Evolutionary conservation across 1,140 invertebrate species (phyloP).

Genomic region (Adelges cooleyi): DNA sequence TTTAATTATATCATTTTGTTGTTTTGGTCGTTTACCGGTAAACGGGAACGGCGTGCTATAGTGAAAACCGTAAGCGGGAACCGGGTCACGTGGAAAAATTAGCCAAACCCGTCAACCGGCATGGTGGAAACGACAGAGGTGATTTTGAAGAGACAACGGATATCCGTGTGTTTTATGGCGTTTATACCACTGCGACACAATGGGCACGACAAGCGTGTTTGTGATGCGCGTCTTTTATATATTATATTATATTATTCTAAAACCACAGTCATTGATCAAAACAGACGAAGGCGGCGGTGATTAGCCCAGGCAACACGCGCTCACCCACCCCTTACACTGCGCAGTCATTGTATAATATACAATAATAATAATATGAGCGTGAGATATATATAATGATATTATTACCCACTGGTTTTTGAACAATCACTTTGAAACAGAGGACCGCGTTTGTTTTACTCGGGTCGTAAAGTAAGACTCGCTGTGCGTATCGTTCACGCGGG

Average conservation of each 20-base stretch:
- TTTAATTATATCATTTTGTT: no score
- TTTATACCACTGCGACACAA: no score
- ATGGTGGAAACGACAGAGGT: conserved; percentile 27
- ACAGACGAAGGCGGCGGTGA: conserved; percentile 23
- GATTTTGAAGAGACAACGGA: conserved; percentile 9
- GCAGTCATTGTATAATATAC: conserved; percentile 6
- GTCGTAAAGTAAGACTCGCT: conserved; percentile 2
- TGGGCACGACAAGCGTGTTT: conserved; percentile 7
- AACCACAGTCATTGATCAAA: conserved; percentile 25
- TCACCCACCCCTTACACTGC: not conserved
- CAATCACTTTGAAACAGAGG: not conserved
- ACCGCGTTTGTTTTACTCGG: conserved; percentile 26
- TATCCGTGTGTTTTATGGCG: not conserved
- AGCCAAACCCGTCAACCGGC: not conserved
- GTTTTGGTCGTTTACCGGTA: no score
- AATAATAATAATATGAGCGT: not conserved
- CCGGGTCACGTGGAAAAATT: not conserved
- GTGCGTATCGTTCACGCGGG: not conserved
- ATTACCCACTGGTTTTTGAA: conserved; percentile 12
- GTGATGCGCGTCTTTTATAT: conserved; percentile 24
- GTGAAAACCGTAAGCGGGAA: no score
- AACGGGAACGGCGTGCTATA: no score
- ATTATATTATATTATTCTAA: conserved; percentile 25
- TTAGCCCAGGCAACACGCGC: conserved; percentile 16
- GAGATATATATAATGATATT: conserved; percentile 23